Conservation (phyloP, 2,797 vertebrate species). For the Emydoidea blandingii region DNA sequence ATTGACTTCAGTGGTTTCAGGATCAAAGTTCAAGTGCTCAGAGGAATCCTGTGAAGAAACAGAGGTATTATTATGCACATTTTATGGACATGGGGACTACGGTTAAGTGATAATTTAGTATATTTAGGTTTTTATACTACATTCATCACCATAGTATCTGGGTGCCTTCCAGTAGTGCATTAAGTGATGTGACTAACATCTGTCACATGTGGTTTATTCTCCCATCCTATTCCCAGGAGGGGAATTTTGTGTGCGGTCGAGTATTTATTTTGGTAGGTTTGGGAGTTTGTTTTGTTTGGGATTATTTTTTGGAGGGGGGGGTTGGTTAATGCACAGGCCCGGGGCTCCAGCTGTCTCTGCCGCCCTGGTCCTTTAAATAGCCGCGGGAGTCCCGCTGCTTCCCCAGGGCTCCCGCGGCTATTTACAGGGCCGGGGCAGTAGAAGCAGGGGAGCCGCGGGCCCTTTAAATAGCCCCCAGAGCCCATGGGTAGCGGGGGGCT, state of each 20-base stretch:
- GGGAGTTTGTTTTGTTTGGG: too few relatives aligned
- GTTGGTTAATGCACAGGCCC: neutral
- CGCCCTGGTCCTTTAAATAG: too few relatives aligned
- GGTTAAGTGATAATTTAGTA: neutral
- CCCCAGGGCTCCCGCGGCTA: too few relatives aligned
- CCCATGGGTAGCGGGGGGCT: too few relatives aligned
- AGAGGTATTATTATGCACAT: conserved; percentile 14
- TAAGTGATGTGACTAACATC: neutral
- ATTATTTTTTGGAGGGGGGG: too few relatives aligned
- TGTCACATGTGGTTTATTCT: neutral
- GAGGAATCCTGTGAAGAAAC: neutral
- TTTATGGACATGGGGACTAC: conserved; percentile 21
- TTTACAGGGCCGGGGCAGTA: too few relatives aligned
- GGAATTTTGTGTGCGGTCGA: neutral
- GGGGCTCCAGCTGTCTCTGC: too few relatives aligned
- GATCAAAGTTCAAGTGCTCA: conserved; percentile 24
- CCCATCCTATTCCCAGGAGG: neutral
- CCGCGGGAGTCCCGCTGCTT: too few relatives aligned
- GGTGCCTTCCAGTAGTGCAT: neutral
- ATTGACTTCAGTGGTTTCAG: neutral
- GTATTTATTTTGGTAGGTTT: neutral
- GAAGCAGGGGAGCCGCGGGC: too few relatives aligned
- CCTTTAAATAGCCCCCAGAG: too few relatives aligned
- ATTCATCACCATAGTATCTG: neutral
- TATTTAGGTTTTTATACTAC: neutral